Evolutionary conservation across 2,113 vertebrate genomes (phyloP).

Genomic region (Notechis scutatus): DNA sequence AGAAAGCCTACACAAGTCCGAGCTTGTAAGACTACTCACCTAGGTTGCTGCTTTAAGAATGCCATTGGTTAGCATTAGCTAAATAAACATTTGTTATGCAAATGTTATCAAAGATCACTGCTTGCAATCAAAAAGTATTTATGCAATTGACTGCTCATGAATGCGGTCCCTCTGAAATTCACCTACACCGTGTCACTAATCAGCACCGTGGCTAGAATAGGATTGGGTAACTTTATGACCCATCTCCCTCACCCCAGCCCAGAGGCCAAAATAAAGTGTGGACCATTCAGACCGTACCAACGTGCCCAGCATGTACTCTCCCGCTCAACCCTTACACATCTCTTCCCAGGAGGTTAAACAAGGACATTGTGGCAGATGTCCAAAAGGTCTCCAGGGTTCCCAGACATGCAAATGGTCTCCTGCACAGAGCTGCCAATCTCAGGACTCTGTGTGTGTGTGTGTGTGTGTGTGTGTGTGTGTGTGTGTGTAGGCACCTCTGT

Average conservation of each 20-base stretch:
- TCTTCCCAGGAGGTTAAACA: not conserved
- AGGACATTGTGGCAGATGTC: not conserved
- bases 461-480: not conserved
- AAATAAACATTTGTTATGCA: not conserved
- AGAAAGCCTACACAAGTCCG: not conserved
- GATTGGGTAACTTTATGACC: not conserved
- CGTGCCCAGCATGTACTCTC: not conserved
- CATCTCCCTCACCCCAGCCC: not conserved
- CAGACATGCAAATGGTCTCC: not conserved
- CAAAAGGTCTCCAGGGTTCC: not conserved
- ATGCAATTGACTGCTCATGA: not conserved
- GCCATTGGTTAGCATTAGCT: not conserved
- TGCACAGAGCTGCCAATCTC: not conserved
- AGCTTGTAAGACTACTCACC: not conserved
- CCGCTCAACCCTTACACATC: not conserved
- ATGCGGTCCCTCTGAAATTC: not conserved
- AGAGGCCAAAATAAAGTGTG: not conserved
- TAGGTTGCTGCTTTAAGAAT: not conserved
- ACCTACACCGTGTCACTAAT: not conserved
- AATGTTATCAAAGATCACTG: not conserved
- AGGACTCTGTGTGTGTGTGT: not conserved
- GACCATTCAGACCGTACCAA: not conserved
- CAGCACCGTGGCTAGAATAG: not conserved
- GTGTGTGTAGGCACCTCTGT: not conserved
- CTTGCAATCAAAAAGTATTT: not conserved